phyloP scores from a whole-genome alignment of 1,140 invertebrate genomes.

The Listronotus oregonensis region DNA sequence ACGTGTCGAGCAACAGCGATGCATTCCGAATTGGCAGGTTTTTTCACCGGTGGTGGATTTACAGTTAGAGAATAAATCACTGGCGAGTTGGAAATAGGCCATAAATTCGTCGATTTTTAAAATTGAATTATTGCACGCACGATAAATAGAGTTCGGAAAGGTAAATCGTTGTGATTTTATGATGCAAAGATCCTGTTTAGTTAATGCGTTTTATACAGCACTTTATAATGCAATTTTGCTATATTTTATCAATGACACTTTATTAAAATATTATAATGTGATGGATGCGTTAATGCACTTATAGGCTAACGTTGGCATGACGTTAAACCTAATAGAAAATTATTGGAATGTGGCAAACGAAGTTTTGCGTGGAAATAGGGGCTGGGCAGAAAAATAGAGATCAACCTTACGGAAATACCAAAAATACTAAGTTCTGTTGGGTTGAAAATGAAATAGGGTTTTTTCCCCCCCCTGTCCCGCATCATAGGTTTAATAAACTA shows the following conservation, averaged over 20 bases:
- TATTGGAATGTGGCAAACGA: no score
- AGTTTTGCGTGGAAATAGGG: no score
- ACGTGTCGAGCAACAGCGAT: slow-evolving; percentile 10
- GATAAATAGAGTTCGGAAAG: slow-evolving; percentile 41
- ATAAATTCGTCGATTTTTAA: slow-evolving; percentile 39
- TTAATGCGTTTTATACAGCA: slow-evolving; percentile 33
- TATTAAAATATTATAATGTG: slow-evolving; percentile 31
- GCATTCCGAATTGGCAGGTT: slow-evolving; percentile 8
- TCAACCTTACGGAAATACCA: no score
- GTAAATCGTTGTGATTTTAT: slow-evolving; percentile 40
- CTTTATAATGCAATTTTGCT: slow-evolving; percentile 34
- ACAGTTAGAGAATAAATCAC: slow-evolving; percentile 33
- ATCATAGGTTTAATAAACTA: no score
- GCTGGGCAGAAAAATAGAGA: no score
- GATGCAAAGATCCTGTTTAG: slow-evolving; percentile 39
- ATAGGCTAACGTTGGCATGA: no score
- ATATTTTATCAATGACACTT: slow-evolving; percentile 33
- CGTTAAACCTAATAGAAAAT: no score
- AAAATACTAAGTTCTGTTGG: no score
- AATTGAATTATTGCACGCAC: slow-evolving; percentile 38
- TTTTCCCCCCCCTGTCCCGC: no score
- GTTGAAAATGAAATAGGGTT: no score
- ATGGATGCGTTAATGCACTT: slow-evolving; percentile 4
- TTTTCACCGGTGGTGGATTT: slow-evolving; percentile 25
- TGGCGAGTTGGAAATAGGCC: slow-evolving; percentile 32